phyloP scores from a whole-genome alignment of 2,888 invertebrate species.

The Lapara coniferarum region DNA sequence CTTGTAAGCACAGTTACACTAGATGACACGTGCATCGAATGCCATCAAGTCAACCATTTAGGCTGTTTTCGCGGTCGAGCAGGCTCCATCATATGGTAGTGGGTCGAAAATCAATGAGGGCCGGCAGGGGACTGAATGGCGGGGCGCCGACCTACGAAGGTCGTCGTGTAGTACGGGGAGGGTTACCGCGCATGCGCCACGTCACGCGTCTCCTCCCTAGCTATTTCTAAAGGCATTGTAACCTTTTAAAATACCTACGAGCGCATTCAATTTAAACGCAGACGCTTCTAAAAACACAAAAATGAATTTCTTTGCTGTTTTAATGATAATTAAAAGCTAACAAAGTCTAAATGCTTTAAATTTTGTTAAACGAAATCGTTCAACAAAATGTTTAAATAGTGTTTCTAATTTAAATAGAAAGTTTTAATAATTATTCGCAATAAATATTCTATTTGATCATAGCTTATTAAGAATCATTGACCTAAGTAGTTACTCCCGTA shows the following conservation, averaged over 20 bases:
- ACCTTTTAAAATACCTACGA: constrained; percentile 23
- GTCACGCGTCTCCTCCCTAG: constrained; percentile 21
- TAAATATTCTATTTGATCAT: not conserved
- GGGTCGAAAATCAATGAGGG: constrained; percentile 77
- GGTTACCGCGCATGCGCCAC: constrained; percentile 68
- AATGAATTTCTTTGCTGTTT: constrained; percentile 1
- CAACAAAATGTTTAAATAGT: not conserved
- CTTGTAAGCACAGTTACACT: constrained; percentile 14
- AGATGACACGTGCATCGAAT: constrained; percentile 48
- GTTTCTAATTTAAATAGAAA: no score
- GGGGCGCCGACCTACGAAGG: constrained; percentile 77
- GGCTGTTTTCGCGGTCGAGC: constrained; percentile 60
- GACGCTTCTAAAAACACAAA: constrained; percentile 14
- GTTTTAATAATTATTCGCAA: no score
- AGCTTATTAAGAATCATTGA: not conserved
- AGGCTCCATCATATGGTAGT: constrained; percentile 57
- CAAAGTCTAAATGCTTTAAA: not conserved
- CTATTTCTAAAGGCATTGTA: constrained; percentile 11
- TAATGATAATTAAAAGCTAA: constrained; percentile 5
- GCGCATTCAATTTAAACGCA: constrained; percentile 17
- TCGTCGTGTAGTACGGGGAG: constrained; percentile 75
- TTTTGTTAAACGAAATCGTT: not conserved
- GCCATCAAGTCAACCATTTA: constrained; percentile 56
- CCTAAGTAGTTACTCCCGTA: not conserved
- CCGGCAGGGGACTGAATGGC: constrained; percentile 68